Base-by-base conservation (phyloP, 2,888 invertebrate genomes). In the Athrips mouffetella region DNA sequence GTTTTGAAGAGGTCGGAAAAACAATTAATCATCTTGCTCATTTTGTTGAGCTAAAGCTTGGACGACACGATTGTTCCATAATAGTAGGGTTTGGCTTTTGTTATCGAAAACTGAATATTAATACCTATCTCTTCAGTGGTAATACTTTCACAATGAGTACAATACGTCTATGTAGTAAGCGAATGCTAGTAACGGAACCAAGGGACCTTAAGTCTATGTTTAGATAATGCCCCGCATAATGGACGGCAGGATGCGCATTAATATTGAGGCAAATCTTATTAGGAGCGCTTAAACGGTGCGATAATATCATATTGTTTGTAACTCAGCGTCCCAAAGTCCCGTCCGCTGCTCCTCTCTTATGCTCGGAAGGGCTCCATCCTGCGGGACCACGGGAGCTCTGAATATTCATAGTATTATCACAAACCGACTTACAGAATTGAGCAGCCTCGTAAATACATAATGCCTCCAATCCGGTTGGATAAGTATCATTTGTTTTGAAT, bases 221-320 rank as follows among this genome's bases (percentile, higher is more conserved):
- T 73, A 78, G 79, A 81, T 80, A 83, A 85, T 84, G 76, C 81
- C 76, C 70, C 67, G 72, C 82, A 87, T 86, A 87, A 86, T 84
- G 75, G 87, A 84, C 70, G 77, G 84, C 69, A 62, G 80, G 84
- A 81, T 80, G 86, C 84, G 84, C 78, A 82, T 86, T 84, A 86
- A 86, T 85, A 86, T 83, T 86, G 80, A 86, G 76, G 84, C 78
- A 86, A 87, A 88, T 88, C 87, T 87, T 88, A 87, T 87, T 88
- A 88, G 84, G 79, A 76, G 80, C 79, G 80, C 74, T 79, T 84
- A 84, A 85, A 85, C 78, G 76, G 79, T 65, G 79, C 78, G 87
- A 87, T 87, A 85, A 87, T 83, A 87, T 87, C 87, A 76, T 78
- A 86, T 88, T 88, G 87, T 87, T 84, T 76, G 83, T 72, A 85